These are phyloP conservation scores for Drosophila tripunctata DNA, from an alignment of 2,888 invertebrate species.

Conservation along the genomic window DNA sequence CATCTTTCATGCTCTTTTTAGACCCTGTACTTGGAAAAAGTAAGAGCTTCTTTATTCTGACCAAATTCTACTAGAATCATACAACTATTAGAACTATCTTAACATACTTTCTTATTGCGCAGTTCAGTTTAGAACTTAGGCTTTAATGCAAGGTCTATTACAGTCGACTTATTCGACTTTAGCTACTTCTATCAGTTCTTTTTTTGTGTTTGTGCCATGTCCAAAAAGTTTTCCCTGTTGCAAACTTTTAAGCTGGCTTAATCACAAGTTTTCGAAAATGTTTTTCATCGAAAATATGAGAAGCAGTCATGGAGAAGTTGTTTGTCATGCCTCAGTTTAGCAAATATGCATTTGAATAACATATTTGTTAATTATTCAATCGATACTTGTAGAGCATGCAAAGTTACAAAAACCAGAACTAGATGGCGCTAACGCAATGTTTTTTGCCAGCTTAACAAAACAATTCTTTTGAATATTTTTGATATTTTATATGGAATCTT, in stretches of 20 bases:
- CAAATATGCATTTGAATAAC: background rate
- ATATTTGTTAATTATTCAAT: background rate
- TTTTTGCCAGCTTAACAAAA: too few relatives aligned
- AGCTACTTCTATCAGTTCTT: too few relatives aligned
- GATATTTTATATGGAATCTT: too few relatives aligned
- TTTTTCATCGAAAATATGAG: constrained; percentile 1
- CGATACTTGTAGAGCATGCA: background rate
- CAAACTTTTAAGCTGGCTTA: constrained; percentile 46
- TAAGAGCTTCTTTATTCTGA: too few relatives aligned
- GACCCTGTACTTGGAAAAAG: too few relatives aligned
- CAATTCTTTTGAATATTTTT: too few relatives aligned
- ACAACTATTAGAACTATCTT: too few relatives aligned
- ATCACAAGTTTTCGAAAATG: constrained; percentile 31
- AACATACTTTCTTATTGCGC: too few relatives aligned
- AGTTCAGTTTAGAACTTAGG: too few relatives aligned
- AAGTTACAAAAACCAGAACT: background rate
- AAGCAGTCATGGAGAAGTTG: background rate
- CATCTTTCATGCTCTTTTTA: background rate
- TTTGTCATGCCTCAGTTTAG: background rate
- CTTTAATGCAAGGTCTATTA: too few relatives aligned
- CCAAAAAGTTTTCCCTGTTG: constrained; percentile 38
- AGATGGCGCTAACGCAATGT: background rate
- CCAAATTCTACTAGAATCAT: too few relatives aligned
- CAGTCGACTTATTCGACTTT: too few relatives aligned
- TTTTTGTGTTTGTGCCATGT: constrained; percentile 17